Conservation (phyloP, 2,113 vertebrate genomes). For the Cichladusa arquata region DNA sequence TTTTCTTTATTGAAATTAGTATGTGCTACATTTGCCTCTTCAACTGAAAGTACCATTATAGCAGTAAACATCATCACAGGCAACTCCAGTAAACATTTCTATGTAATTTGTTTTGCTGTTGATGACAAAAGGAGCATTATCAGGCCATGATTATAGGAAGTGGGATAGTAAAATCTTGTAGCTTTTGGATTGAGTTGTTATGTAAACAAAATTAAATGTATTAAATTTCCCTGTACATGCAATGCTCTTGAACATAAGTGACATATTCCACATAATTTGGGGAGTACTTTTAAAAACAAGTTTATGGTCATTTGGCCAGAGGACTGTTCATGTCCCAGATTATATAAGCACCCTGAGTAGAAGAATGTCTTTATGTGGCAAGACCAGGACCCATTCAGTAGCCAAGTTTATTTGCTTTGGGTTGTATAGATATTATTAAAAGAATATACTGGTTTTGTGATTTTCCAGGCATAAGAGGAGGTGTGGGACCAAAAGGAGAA, state of each 20-base stretch:
- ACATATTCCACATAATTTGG: not conserved
- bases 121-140: not conserved
- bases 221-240: not conserved
- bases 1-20: not conserved
- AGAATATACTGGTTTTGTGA: not conserved
- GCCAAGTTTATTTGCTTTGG: not conserved
- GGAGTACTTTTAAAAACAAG: not conserved
- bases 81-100: not conserved
- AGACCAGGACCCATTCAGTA: not conserved
- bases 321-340: not conserved
- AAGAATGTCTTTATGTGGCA: not conserved
- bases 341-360: not conserved
- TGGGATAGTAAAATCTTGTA: not conserved
- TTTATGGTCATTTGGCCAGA: not conserved
- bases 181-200: not conserved
- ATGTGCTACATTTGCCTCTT: not conserved
- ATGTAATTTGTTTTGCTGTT: not conserved
- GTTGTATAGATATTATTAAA: not conserved
- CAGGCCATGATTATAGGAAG: not conserved
- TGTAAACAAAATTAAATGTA: not conserved
- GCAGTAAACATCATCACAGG: not conserved
- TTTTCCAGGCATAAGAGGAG: slow-evolving; percentile 70
- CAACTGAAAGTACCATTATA: not conserved
- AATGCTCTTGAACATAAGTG: not conserved
- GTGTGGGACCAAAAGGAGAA: slow-evolving; percentile 68